Percentiles rank a stretch among this genome's conserved stretches.
Evolutionary conservation across 2,113 vertebrate genomes (phyloP).

Genomic region (Stercorarius parasiticus): DNA sequence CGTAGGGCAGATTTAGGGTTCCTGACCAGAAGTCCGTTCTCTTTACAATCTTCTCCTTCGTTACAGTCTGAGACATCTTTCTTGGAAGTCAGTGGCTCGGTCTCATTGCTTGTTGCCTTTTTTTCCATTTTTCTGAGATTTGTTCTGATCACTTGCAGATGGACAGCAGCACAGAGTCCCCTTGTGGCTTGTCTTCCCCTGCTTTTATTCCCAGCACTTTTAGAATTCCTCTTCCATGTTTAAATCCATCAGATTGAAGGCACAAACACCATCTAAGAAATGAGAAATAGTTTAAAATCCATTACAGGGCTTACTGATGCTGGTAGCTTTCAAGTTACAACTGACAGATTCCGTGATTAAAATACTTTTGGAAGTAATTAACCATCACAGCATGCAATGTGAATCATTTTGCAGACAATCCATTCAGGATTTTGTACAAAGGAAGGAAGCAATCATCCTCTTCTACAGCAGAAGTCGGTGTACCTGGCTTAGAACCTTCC

Average conservation of each 20-base stretch:
- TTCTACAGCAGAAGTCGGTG: background rate
- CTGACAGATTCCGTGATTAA: background rate
- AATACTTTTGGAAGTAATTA: background rate
- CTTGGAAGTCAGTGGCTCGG: conserved; percentile 65
- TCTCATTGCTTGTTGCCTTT: conserved; percentile 76
- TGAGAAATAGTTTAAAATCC: background rate
- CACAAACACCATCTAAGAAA: conserved; percentile 40
- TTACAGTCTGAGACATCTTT: conserved; percentile 62
- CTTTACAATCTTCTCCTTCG: conserved; percentile 75
- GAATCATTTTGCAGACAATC: background rate
- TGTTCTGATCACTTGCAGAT: conserved; percentile 38
- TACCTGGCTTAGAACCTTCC: background rate
- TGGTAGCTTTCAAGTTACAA: background rate
- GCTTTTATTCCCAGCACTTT: background rate
- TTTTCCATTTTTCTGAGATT: conserved; percentile 81
- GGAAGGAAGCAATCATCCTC: background rate
- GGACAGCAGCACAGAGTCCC: background rate
- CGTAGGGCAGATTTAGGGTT: conserved; percentile 36
- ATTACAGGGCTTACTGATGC: background rate
- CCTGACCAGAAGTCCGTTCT: conserved; percentile 78
- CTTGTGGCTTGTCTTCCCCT: background rate
- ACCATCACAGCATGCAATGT: background rate
- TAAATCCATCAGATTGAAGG: background rate
- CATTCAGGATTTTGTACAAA: background rate
- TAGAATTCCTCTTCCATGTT: conserved; percentile 10